phyloP scores from a whole-genome alignment of 2,113 vertebrate genomes.

The Eptesicus fuscus region DNA sequence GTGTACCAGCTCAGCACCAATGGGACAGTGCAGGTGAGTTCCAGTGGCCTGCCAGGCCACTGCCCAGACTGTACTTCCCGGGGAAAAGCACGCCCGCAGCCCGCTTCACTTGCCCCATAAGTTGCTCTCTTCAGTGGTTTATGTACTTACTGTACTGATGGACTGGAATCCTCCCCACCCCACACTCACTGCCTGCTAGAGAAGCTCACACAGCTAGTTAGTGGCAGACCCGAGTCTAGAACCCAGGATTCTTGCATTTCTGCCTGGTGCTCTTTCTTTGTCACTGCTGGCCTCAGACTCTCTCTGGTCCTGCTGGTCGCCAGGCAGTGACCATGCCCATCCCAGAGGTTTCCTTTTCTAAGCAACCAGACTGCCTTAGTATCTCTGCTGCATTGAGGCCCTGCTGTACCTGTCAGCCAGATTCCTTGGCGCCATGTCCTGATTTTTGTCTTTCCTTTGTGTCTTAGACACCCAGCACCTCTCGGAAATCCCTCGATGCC shows the following conservation, averaged over 20 bases:
- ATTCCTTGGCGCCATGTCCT: neutral
- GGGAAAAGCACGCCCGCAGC: neutral
- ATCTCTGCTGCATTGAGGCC: neutral
- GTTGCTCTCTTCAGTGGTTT: neutral
- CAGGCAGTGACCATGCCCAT: neutral
- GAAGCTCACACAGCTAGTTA: neutral
- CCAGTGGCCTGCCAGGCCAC: neutral
- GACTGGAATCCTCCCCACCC: neutral
- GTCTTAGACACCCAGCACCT: conserved; percentile 82
- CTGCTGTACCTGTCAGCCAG: neutral
- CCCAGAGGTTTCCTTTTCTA: neutral
- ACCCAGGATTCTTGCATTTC: neutral
- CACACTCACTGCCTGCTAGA: neutral
- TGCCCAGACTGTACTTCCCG: neutral
- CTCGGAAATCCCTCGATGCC: conserved; percentile 90
- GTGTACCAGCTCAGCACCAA: conserved; percentile 93
- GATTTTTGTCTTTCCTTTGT: neutral
- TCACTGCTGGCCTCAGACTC: neutral
- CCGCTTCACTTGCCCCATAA: neutral
- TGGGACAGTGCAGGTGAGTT: conserved; percentile 88
- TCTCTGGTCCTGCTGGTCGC: neutral
- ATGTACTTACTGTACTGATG: neutral
- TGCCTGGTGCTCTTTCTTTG: neutral
- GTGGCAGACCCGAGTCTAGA: neutral
- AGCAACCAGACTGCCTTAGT: neutral